These are phyloP conservation scores for Brachycybe producta DNA, from an alignment of 2,888 invertebrate genomes.

Conservation along the genomic window DNA sequence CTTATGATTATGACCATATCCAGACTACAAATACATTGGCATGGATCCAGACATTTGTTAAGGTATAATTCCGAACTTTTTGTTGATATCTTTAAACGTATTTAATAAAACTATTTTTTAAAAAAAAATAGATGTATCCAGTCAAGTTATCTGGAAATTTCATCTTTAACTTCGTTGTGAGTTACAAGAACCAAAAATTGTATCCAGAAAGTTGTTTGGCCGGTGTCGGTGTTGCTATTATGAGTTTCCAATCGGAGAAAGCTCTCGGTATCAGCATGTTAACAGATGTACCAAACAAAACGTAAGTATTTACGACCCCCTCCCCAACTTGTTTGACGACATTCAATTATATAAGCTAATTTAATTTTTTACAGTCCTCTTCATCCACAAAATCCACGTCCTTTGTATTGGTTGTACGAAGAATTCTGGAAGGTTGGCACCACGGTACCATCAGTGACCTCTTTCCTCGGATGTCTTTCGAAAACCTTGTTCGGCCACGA, in stretches of 20 bases:
- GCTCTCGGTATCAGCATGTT: conserved; percentile 9
- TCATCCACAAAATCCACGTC: conserved; percentile 6
- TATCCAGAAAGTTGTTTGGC: conserved; percentile 17
- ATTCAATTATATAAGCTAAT: background rate
- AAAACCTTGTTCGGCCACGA: conserved; percentile 15
- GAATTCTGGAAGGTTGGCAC: conserved; percentile 11
- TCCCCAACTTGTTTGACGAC: background rate
- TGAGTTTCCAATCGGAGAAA: conserved; percentile 12
- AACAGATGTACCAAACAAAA: conserved; percentile 10
- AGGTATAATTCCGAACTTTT: conserved; percentile 4
- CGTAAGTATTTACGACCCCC: conserved; percentile 8
- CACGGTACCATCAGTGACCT: background rate
- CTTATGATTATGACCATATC: conserved; percentile 14
- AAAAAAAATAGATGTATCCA: conserved; percentile 10
- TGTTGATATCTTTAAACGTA: background rate
- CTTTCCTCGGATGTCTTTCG: conserved; percentile 1
- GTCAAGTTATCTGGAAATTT: conserved; percentile 14
- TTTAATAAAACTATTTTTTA: background rate
- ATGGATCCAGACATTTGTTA: conserved; percentile 15
- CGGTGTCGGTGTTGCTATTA: conserved; percentile 14
- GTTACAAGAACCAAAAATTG: conserved; percentile 7
- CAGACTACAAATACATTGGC: conserved; percentile 8
- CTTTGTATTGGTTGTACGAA: conserved; percentile 15
- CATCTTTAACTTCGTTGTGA: conserved; percentile 17
- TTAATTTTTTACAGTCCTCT: conserved; percentile 6